Conservation (phyloP, 2,797 vertebrate species). For the Paratrypauchen microcephalus region DNA sequence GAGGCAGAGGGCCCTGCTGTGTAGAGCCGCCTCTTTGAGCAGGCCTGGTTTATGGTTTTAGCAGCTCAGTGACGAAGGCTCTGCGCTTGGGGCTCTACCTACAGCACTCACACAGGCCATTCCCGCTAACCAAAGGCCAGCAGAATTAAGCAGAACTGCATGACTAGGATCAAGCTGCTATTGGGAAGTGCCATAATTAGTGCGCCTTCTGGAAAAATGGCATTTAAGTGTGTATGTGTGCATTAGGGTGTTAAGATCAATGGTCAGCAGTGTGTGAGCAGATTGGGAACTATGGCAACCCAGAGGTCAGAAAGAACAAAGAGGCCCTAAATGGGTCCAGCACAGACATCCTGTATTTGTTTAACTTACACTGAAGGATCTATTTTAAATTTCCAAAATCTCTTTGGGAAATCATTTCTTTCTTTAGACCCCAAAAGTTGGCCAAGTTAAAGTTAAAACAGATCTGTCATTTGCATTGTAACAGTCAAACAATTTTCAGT, state of each 20-base stretch:
- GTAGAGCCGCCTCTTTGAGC: conserved; percentile 21
- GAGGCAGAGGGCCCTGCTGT: conserved; percentile 28
- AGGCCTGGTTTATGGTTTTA: conserved; percentile 31
- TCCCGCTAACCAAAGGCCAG: conserved; percentile 41
- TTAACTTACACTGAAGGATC: conserved; percentile 5
- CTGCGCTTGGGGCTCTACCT: conserved; percentile 6
- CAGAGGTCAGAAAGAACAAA: conserved; percentile 25
- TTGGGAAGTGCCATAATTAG: conserved; percentile 36
- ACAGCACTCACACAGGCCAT: too few species aligned
- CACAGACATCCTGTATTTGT: conserved; percentile 12
- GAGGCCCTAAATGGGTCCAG: conserved; percentile 4
- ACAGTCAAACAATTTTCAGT: not conserved
- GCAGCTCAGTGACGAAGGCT: conserved; percentile 5
- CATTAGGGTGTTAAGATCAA: conserved; percentile 21
- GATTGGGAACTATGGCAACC: conserved; percentile 22
- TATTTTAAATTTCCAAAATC: not conserved
- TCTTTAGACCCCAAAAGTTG: not conserved
- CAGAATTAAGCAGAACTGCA: conserved; percentile 57
- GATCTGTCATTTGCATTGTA: not conserved
- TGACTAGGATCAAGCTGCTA: conserved; percentile 64
- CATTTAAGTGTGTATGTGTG: conserved; percentile 17
- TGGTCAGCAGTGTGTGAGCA: conserved; percentile 43
- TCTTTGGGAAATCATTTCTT: not conserved
- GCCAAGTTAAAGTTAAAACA: not conserved
- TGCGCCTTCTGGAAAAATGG: conserved; percentile 3